Evolutionary conservation across 2,113 vertebrate genomes (phyloP).

Genomic region (Cyprinodon tularosa): DNA sequence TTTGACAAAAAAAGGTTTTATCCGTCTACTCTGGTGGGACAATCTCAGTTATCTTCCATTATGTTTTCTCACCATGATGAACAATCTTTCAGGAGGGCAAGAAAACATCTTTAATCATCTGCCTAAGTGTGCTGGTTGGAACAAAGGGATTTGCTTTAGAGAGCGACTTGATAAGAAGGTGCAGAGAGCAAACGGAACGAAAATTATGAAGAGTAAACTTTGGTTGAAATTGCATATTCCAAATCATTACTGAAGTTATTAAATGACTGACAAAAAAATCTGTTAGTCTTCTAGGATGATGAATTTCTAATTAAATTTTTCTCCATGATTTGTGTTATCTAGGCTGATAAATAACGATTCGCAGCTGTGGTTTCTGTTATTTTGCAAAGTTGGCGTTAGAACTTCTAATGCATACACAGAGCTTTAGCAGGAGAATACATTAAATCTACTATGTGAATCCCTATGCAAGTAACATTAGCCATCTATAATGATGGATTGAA

Average conservation of each 20-base stretch:
- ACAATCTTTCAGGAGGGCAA: slow-evolving; percentile 32
- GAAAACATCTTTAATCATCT: slow-evolving; percentile 49
- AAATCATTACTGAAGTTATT: neutral
- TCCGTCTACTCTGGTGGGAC: slow-evolving; percentile 18
- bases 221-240: neutral
- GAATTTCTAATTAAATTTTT: neutral
- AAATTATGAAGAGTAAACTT: slow-evolving; percentile 4
- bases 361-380: neutral
- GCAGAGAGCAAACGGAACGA: neutral
- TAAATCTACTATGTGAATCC: neutral
- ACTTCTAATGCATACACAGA: neutral
- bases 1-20: slow-evolving; percentile 19
- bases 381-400: neutral
- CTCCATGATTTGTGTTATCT: neutral
- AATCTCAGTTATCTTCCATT: slow-evolving; percentile 33
- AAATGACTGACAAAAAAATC: neutral
- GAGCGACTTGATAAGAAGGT: slow-evolving; percentile 13
- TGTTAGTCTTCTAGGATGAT: neutral
- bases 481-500: neutral
- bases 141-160: slow-evolving; percentile 24
- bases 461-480: neutral
- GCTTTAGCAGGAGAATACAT: neutral
- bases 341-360: neutral
- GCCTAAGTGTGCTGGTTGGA: slow-evolving; percentile 14
- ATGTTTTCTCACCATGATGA: slow-evolving; percentile 30